Conservation (phyloP, 2,113 vertebrate species). For the Alouatta palliata region DNA sequence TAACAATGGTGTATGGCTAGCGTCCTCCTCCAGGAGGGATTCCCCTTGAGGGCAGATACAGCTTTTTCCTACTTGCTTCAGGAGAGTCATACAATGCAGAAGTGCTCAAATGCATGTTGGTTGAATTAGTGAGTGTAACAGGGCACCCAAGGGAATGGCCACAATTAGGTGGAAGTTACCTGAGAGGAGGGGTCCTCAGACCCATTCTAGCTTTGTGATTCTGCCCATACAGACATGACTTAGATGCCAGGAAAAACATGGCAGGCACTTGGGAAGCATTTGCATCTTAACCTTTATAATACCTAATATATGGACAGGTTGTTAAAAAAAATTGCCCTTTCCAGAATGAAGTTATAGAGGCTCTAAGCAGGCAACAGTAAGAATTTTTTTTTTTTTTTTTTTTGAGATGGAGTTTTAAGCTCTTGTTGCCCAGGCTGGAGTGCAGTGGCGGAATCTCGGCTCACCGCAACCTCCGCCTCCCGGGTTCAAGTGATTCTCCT, state of each 20-base stretch:
- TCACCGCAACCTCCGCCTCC: too few relatives aligned
- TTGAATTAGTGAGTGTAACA: background rate
- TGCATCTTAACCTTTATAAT: background rate
- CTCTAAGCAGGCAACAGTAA: background rate
- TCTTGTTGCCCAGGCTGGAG: too few relatives aligned
- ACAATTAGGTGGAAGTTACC: background rate
- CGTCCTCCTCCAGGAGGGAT: background rate
- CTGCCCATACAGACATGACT: background rate
- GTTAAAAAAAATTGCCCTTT: background rate
- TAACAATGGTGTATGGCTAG: rapidly evolving
- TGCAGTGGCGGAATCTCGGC: too few relatives aligned
- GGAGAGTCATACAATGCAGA: background rate
- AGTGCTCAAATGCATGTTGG: background rate
- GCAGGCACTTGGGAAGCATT: background rate
- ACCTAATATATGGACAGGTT: background rate
- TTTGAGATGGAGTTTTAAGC: too few relatives aligned
- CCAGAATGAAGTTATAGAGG: background rate
- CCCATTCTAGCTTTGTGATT: background rate
- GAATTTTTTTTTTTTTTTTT: background rate
- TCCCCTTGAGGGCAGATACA: background rate
- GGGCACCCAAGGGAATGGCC: background rate
- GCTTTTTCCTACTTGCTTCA: background rate
- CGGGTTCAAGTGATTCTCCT: too few relatives aligned
- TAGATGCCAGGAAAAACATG: background rate
- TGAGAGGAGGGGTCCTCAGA: background rate